Conservation (phyloP, 2,113 vertebrate species). For the Balaeniceps rex region DNA sequence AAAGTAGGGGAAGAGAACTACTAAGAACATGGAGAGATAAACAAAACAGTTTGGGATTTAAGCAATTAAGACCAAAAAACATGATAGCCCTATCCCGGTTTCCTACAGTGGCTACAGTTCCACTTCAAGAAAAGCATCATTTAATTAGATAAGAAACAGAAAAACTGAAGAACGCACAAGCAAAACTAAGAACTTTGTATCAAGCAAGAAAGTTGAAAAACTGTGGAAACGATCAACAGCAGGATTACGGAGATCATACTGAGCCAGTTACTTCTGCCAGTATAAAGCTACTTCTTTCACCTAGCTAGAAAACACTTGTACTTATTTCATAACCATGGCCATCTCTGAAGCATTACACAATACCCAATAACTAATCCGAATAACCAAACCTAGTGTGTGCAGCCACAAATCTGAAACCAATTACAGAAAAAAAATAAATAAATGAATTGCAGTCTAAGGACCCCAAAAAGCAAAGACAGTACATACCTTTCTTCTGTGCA, state of each 20-base stretch:
- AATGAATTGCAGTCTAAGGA: not conserved
- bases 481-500: conserved; percentile 94
- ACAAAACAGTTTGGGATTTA: not conserved
- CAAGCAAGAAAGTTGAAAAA: not conserved
- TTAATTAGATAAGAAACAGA: not conserved
- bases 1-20: not conserved
- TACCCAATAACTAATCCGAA: not conserved
- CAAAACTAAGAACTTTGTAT: not conserved
- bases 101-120: not conserved
- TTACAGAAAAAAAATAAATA: not conserved
- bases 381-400: not conserved
- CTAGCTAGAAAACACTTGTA: not conserved
- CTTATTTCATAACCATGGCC: not conserved
- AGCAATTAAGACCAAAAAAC: not conserved
- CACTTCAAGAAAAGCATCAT: not conserved
- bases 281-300: not conserved
- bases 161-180: not conserved
- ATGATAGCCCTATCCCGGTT: not conserved
- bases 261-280: not conserved
- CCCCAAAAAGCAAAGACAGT: not conserved
- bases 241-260: not conserved
- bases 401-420: not conserved
- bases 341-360: not conserved
- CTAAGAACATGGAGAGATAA: not conserved
- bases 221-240: not conserved